Base-by-base conservation (phyloP, 2,797 vertebrate genomes). In the Cossypha niveicapilla region DNA sequence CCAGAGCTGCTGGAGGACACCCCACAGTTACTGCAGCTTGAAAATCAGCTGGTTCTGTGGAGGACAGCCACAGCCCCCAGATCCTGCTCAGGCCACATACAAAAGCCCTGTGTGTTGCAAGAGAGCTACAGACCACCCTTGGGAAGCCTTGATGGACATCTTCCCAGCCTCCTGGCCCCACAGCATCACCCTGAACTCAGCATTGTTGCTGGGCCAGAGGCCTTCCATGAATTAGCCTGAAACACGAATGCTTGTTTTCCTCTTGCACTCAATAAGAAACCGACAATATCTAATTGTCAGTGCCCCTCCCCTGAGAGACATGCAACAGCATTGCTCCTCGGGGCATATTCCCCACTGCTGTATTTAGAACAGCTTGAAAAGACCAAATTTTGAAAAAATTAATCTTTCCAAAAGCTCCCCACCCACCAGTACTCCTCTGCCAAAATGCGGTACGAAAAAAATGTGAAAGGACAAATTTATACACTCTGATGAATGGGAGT, bases 301-400 rank as follows among this genome's bases (percentile, higher is more conserved):
- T 91, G 68, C 88, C 35, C 28, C 47, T 94, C 91, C 92, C 95
- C 51, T 71, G 96, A 82, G 96, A 96, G 83, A 92, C 73, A 9
- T 78, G 71, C 82, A 94, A 91, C 80, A 93, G 50, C 54, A 15
- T 51, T 90, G 70, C 91, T 94, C 95, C 89, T 94, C 81, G 58
- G 85, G 92, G 90, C 91, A 92, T 94, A 86, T 82, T 93, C 86
- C 80, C 89, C 79, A 63, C 56, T 94, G 92, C 94, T 95, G 92
- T 92, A 95, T 96, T 93, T 96, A 94, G 95, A 95, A 94, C 89
- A 66, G 44, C 57, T 90, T 92, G 86, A 91, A 94, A 96, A 83
- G 85, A 92, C 66, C 17, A n/a, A 75, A 86, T 66, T 91, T 80
- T 6, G 13, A 56, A 92, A 94, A 90, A 86, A 92, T 67, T 76